Evolutionary conservation across 2,113 vertebrate genomes (phyloP).

Genomic region (Tautogolabrus adspersus): DNA sequence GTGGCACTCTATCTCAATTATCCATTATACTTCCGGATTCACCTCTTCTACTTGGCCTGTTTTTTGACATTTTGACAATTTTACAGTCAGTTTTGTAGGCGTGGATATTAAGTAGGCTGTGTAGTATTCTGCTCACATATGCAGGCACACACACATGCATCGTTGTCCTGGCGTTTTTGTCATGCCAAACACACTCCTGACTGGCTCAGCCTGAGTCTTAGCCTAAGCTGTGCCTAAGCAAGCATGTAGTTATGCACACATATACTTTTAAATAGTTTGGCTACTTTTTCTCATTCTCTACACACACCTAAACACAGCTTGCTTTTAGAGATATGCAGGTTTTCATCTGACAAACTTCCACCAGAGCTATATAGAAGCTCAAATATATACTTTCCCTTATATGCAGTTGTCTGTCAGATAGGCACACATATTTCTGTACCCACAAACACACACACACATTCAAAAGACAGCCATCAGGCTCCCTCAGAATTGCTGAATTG

Average conservation of each 20-base stretch:
- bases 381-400: slow-evolving; percentile 1
- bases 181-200: slow-evolving; percentile 71
- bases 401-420: slow-evolving; percentile 30
- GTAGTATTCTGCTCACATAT: slow-evolving; percentile 64
- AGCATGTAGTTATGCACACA: slow-evolving; percentile 26
- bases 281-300: not conserved
- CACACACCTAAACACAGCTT: slow-evolving; percentile 12
- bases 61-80: slow-evolving; percentile 40
- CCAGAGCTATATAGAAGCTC: slow-evolving; percentile 3
- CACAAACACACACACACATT: slow-evolving; percentile 11
- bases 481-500: slow-evolving; percentile 70
- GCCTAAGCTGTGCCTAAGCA: slow-evolving; percentile 31
- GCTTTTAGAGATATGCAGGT: slow-evolving; percentile 12
- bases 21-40: slow-evolving; percentile 35
- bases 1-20: slow-evolving; percentile 30
- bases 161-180: slow-evolving; percentile 72
- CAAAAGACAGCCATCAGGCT: slow-evolving; percentile 42
- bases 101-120: slow-evolving; percentile 26
- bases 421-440: slow-evolving; percentile 13
- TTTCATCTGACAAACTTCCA: slow-evolving; percentile 1
- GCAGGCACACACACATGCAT: slow-evolving; percentile 65
- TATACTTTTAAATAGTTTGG: slow-evolving; percentile 3
- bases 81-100: slow-evolving; percentile 45
- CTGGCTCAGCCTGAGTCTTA: slow-evolving; percentile 24
- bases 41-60: slow-evolving; percentile 22